Base-by-base conservation (phyloP, 2,888 invertebrate genomes). In the Tribolium freemani region DNA sequence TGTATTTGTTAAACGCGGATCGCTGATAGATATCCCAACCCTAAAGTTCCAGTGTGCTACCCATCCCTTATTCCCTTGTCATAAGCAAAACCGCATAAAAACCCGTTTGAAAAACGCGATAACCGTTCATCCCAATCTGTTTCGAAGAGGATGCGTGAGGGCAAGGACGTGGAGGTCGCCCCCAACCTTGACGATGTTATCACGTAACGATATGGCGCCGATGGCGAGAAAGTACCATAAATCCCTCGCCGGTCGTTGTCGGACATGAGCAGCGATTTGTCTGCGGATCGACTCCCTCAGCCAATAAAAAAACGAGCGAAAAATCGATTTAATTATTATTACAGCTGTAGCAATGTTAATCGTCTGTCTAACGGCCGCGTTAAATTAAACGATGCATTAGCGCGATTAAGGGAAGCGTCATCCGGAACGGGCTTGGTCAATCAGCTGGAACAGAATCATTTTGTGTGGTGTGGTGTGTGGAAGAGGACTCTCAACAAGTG, bases 401-500 rank as follows among this genome's bases (percentile, higher is more conserved):
- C 60, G 11, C 69, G 69, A 69, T 69, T 58, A 69, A 67, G 48
- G 50, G n/a, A 38, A 31, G 58, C 58, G 69, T 45, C 69, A 67
- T 57, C 67, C 67, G 57, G 64, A 64, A 64, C 60, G 56, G 60
- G 60, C 53, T 16, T 44, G 69, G 69, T 70, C 69, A 70, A 63
- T 70, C 63, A 70, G 54, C 46, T 53, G 57, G 58, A 74, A 75
- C 69, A 69, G 30, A 38, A 64, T 66, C 66, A 58, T 66, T 64
- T 38, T 26, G 44, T 45, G 54, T 63, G 26, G 56, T 58, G 38
- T 38, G 26, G n/a, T 38, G 38, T 67, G 50, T 46, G 56, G 50
- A 48, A 67, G 26, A 57, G 57, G 48, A 46, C 54, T 66, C 30
- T 66, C 71, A 71, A 71, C 71, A 71, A 72, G 71, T 72, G 71